phyloP scores from a whole-genome alignment of 2,888 invertebrate species.

The Pycnomerus fuliginosus region DNA sequence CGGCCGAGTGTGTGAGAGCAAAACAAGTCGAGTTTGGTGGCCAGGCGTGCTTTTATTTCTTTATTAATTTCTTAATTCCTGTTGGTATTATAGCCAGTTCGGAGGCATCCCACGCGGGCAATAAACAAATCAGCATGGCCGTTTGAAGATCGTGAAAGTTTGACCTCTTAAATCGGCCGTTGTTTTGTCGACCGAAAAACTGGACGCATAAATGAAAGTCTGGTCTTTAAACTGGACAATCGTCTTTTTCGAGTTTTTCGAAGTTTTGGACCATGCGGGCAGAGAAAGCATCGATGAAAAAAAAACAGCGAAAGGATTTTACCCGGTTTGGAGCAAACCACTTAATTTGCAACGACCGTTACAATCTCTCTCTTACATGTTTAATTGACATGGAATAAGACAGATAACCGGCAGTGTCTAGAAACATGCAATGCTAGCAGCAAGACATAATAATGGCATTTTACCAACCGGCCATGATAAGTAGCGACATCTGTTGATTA shows the following conservation, averaged over 20 bases:
- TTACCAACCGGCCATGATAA: slow-evolving; percentile 29
- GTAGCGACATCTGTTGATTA: slow-evolving; percentile 37
- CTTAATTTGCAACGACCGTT: slow-evolving; percentile 13
- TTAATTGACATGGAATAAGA: slow-evolving; percentile 32
- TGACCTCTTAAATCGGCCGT: slow-evolving; percentile 42
- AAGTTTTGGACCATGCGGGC: no score
- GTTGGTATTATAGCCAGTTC: slow-evolving; percentile 13
- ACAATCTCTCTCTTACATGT: slow-evolving; percentile 16
- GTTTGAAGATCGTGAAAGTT: slow-evolving; percentile 37
- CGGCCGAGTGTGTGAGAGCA: no score
- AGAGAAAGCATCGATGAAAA: not conserved
- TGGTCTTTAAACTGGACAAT: slow-evolving; percentile 32
- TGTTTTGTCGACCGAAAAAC: slow-evolving; percentile 39
- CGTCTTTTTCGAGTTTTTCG: no score
- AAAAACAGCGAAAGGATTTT: not conserved
- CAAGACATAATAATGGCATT: slow-evolving; percentile 31
- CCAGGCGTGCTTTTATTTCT: slow-evolving; percentile 15
- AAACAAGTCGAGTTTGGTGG: no score
- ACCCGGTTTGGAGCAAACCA: not conserved
- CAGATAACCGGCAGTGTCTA: slow-evolving; percentile 27
- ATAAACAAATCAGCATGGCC: slow-evolving; percentile 22
- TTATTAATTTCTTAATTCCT: slow-evolving; percentile 17
- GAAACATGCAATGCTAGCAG: slow-evolving; percentile 29
- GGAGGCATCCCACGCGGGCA: slow-evolving; percentile 15
- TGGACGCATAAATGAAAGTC: slow-evolving; percentile 41